phyloP scores from a whole-genome alignment of 2,888 invertebrate species.

The Sipunculus nudus region DNA sequence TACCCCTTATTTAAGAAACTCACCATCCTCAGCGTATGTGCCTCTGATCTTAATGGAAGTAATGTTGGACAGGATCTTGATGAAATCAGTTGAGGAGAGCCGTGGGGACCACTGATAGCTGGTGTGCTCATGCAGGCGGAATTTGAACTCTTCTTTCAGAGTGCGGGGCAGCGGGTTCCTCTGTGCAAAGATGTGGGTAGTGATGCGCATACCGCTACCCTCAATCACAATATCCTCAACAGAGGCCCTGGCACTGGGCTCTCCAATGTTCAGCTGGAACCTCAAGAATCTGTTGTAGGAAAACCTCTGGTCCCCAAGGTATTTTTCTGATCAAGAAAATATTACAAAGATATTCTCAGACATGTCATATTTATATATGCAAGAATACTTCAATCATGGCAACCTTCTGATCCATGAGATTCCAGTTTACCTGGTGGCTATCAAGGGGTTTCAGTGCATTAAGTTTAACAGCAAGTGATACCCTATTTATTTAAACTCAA shows the following conservation, averaged over 20 bases:
- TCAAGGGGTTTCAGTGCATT: no score
- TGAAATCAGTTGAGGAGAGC: constrained; percentile 86
- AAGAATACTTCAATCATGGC: no score
- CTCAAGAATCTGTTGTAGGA: constrained; percentile 93
- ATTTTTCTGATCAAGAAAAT: constrained; percentile 72
- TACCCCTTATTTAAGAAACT: no score
- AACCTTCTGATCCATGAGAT: no score
- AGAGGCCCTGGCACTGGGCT: constrained; percentile 80
- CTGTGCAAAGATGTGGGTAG: constrained; percentile 91
- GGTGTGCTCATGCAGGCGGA: constrained; percentile 90
- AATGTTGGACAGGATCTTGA: constrained; percentile 90
- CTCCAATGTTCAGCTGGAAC: constrained; percentile 88
- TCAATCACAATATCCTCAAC: constrained; percentile 90
- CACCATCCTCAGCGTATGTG: constrained; percentile 84
- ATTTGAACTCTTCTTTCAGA: constrained; percentile 76
- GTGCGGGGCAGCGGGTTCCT: constrained; percentile 29
- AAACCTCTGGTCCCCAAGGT: constrained; percentile 71
- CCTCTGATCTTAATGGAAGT: constrained; percentile 94
- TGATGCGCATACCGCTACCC: constrained; percentile 81
- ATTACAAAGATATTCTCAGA: no score
- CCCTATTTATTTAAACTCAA: no score
- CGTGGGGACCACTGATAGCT: constrained; percentile 95
- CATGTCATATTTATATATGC: no score
- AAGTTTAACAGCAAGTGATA: no score
- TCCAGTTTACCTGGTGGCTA: no score